A percentile compares a stretch with the other conserved stretches of the same genome.
Evolutionary conservation across 2,888 invertebrate species (phyloP).

Genomic region (Phrixothrix hirtus): DNA sequence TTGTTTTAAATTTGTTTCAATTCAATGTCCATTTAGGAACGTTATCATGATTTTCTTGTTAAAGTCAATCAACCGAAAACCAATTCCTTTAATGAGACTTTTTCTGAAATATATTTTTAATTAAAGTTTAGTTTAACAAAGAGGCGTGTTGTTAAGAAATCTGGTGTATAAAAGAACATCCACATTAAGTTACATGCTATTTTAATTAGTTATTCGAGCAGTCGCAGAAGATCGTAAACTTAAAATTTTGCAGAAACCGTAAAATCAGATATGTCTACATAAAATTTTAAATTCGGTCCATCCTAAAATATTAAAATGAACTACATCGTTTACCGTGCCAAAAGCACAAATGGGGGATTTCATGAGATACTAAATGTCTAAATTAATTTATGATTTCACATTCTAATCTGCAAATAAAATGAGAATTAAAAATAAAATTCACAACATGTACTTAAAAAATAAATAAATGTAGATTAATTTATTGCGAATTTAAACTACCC

Average conservation of each 20-base stretch:
- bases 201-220: constrained; percentile 14
- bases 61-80: constrained; percentile 1
- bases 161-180: too few relatives aligned
- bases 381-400: constrained; percentile 17
- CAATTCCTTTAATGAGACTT: background rate
- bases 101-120: too few relatives aligned
- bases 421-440: constrained; percentile 2
- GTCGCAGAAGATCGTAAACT: constrained; percentile 11
- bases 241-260: constrained; percentile 18
- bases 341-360: constrained; percentile 20
- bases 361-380: constrained; percentile 16
- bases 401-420: constrained; percentile 13
- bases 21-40: constrained; percentile 14
- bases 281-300: constrained; percentile 17
- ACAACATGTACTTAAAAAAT: too few relatives aligned
- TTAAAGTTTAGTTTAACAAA: too few relatives aligned
- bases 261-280: constrained; percentile 19
- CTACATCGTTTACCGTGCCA: constrained; percentile 21
- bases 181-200: constrained; percentile 6
- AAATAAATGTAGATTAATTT: too few relatives aligned
- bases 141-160: too few relatives aligned
- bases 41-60: constrained; percentile 10
- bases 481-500: too few relatives aligned
- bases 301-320: constrained; percentile 23
- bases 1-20: constrained; percentile 29